A percentile compares a stretch with the other conserved stretches of the same genome.
These are phyloP conservation scores for Hoplostethus mediterraneus DNA, from an alignment of 2,797 vertebrate genomes.

Conservation along the genomic window DNA sequence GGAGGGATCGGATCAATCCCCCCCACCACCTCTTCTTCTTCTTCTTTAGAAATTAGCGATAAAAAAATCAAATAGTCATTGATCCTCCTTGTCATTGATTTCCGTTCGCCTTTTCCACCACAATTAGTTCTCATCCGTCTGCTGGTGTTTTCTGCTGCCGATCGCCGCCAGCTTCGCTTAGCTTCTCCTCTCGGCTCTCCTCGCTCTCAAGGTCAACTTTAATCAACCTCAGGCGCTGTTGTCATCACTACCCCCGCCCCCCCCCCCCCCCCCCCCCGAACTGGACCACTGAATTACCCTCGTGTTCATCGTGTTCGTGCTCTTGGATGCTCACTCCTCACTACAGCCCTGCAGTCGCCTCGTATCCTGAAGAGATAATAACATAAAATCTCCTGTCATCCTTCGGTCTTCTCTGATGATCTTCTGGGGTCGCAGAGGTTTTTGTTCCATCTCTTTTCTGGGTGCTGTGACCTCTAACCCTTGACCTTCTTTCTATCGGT, in stretches of 20 bases:
- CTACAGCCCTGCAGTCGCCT: constrained; percentile 19
- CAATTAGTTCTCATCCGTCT: constrained; percentile 57
- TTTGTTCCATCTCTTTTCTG: no score
- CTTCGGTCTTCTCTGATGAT: no score
- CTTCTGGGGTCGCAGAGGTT: no score
- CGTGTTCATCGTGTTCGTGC: constrained; percentile 54
- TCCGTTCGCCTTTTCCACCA: constrained; percentile 70
- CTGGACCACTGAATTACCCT: constrained; percentile 45
- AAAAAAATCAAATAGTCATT: constrained; percentile 78
- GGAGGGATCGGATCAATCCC: constrained; percentile 69
- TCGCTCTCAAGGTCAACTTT: constrained; percentile 74
- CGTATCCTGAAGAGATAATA: no score
- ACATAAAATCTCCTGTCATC: no score
- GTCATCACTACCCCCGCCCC: constrained; percentile 26
- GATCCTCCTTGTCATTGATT: constrained; percentile 76
- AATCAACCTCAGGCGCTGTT: constrained; percentile 61
- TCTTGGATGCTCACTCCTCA: constrained; percentile 52
- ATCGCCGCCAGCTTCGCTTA: constrained; percentile 49
- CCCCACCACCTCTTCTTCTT: constrained; percentile 34
- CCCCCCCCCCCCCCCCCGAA: constrained; percentile 22
- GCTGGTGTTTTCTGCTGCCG: constrained; percentile 65
- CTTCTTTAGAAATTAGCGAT: constrained; percentile 76
- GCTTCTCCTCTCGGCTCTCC: neutral
- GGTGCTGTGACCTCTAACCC: no score
- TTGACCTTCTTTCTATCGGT: no score